phyloP scores from a whole-genome alignment of 53 echinoderm and acorn worm species.

The Patiria pectinifera region DNA sequence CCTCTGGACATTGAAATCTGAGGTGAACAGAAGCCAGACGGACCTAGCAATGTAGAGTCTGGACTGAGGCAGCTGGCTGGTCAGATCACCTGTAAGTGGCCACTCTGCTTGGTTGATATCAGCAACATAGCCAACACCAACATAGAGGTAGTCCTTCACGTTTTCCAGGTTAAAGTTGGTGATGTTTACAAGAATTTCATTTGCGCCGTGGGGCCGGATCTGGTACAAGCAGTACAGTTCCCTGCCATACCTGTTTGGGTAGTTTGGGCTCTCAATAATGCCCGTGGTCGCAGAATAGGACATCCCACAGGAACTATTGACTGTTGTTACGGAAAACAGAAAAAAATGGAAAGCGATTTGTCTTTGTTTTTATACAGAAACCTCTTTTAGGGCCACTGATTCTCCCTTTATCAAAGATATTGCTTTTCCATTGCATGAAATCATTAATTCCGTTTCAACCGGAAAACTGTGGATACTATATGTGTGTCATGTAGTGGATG shows the following conservation, averaged over 20 bases:
- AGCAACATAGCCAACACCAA: slow-evolving; percentile 8
- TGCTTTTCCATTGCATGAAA: no score
- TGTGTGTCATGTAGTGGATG: no score
- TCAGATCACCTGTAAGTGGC: not conserved
- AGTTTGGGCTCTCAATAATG: slow-evolving; percentile 16
- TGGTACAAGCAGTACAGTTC: slow-evolving; percentile 24
- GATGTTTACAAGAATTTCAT: slow-evolving; percentile 16
- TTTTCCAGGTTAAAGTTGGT: slow-evolving; percentile 37
- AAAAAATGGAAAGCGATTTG: not conserved
- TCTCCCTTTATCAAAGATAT: no score
- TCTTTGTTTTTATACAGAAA: not conserved
- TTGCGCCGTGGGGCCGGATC: slow-evolving; percentile 52
- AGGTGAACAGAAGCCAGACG: slow-evolving; percentile 39
- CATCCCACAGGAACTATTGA: slow-evolving; percentile 9
- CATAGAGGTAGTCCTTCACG: slow-evolving; percentile 12
- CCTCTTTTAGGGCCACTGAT: no score
- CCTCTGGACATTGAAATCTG: slow-evolving; percentile 17
- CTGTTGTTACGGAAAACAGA: not conserved
- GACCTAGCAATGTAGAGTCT: not conserved
- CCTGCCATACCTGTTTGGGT: slow-evolving; percentile 8
- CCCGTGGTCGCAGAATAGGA: not conserved
- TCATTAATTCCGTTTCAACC: no score
- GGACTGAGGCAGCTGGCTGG: slow-evolving; percentile 13
- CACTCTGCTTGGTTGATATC: no score
- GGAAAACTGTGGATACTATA: no score